Conservation (phyloP, 2,797 vertebrate species). For the Silurus aristotelis region DNA sequence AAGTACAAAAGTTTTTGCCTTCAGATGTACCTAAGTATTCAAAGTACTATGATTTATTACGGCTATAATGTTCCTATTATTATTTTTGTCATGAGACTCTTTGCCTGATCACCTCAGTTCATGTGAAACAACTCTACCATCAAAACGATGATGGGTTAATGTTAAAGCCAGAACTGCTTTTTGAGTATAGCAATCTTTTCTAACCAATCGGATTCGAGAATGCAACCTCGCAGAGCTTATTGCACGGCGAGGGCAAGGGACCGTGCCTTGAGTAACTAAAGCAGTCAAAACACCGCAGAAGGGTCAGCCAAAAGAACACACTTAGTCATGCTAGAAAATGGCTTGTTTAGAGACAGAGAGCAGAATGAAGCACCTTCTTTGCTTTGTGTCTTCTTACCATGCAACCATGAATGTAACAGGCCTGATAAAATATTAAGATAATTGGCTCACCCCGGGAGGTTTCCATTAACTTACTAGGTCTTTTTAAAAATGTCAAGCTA, state of each 20-base stretch:
- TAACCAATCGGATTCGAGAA: background rate
- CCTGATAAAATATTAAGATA: conserved; percentile 12
- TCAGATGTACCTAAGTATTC: too few relatives aligned
- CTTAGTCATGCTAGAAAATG: conserved; percentile 39
- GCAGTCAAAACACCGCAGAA: conserved; percentile 39
- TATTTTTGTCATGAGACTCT: too few relatives aligned
- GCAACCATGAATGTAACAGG: background rate
- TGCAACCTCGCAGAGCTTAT: background rate
- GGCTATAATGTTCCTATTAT: too few relatives aligned
- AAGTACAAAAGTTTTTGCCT: too few relatives aligned
- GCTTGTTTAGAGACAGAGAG: conserved; percentile 16
- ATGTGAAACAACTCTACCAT: too few relatives aligned
- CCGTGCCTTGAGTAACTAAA: background rate
- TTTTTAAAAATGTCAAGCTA: conserved; percentile 8
- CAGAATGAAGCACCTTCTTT: background rate
- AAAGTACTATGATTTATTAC: too few relatives aligned
- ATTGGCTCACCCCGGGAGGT: background rate
- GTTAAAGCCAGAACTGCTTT: background rate
- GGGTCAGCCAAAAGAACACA: conserved; percentile 35
- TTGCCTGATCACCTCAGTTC: too few relatives aligned
- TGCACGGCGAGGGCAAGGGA: background rate
- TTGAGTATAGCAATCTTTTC: background rate
- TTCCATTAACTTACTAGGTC: background rate
- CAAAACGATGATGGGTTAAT: background rate
- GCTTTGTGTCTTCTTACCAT: background rate